Evolutionary conservation across 2,797 vertebrate genomes (phyloP), one percentile per base, ranked within the genome.

Genomic region (Manis crassicaudata): DNA sequence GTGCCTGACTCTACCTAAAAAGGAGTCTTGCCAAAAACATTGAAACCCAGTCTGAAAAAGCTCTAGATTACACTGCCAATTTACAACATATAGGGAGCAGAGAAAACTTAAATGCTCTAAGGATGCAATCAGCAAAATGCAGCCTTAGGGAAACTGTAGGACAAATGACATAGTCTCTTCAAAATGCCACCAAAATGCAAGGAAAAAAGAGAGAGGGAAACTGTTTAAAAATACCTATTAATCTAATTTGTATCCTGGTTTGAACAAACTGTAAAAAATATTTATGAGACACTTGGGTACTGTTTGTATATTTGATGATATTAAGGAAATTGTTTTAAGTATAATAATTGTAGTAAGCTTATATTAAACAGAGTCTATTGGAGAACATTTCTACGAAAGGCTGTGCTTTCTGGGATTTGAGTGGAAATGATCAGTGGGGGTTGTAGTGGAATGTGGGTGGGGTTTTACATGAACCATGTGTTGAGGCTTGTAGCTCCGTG

Each of bases 291-390:
- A 88, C 79, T 11, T 85, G 16, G 54, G 52, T 52, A 37, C 43
- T 95, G 65, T 87, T 32, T 94, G 68, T 76, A 92, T 73, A 94
- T 75, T 80, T 92, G 40, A 88, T 82, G 90, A 90, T 86, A 92
- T 63, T 70, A 96, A 95, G 50, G 25, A 96, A 92, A 81, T 50
- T 52, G 50, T 88, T 92, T 88, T 46, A 86, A 50, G 58, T 94
- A 20, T 90, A 67, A 80, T 93, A 94, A 88, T 85, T 85, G 8
- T 16, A 68, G 85, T 75, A 21, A 79, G 46, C 27, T 94, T 72
- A 63, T 54, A 88, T 88, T 96, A 90, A 92, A 85, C 91, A 40
- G 14, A 77, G n/a, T 88, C 83, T 88, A 75, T 16, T 67, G n/a
- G 58, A 60, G 29, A 37, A 32, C 27, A 16, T 76, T 88, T 56